These are phyloP conservation scores for Teleogryllus oceanicus DNA, from an alignment of 2,888 invertebrate species.

Conservation along the genomic window DNA sequence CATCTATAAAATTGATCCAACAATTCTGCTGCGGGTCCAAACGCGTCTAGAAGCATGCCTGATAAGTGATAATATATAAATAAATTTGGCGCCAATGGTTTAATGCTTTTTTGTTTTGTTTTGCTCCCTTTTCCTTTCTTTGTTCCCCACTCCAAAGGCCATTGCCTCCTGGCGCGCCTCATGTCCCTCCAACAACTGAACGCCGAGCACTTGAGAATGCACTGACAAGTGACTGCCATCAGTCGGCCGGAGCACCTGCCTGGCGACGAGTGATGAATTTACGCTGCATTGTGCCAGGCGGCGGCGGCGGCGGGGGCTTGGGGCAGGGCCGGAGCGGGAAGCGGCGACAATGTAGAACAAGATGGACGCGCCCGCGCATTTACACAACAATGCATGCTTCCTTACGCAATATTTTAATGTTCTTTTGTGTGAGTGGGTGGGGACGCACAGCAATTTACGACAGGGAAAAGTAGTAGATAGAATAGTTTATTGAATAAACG, in stretches of 20 bases:
- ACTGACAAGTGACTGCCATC: background rate
- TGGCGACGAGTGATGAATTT: background rate
- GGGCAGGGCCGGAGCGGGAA: background rate
- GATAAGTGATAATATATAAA: too few relatives aligned
- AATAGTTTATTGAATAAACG: background rate
- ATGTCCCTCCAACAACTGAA: background rate
- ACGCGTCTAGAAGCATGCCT: too few relatives aligned
- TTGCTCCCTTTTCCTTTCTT: too few relatives aligned
- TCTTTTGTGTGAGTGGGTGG: background rate
- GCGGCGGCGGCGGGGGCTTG: background rate
- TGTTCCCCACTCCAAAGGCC: too few relatives aligned
- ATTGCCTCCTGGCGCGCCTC: background rate
- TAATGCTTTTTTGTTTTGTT: too few relatives aligned
- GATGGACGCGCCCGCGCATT: background rate
- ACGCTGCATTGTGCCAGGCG: background rate
- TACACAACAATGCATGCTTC: background rate
- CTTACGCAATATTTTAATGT: background rate
- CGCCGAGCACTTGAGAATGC: background rate
- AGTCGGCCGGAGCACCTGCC: background rate
- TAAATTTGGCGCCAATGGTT: too few relatives aligned
- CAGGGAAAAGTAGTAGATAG: background rate
- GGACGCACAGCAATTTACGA: background rate
- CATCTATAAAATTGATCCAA: too few relatives aligned
- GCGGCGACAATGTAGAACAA: constrained; percentile 9
- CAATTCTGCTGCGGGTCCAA: too few relatives aligned